A percentile compares a stretch with the other conserved stretches of the same genome.
Evolutionary conservation across 2,888 invertebrate species (phyloP).

Genomic region (Pandemis corylana): DNA sequence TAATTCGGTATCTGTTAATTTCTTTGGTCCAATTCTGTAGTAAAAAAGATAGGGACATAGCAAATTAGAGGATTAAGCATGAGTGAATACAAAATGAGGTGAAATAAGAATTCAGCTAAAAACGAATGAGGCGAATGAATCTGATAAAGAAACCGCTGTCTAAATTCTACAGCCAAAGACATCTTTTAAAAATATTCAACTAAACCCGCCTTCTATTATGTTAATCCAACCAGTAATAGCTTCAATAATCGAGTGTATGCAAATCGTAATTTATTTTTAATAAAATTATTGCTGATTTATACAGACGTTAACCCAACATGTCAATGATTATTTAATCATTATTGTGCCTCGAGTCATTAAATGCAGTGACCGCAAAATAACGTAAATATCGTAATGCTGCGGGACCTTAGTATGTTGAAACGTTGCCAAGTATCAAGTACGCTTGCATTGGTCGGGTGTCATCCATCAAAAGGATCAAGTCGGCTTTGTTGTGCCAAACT

Average conservation of each 20-base stretch:
- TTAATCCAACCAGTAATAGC: neutral
- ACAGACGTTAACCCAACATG: slow-evolving; percentile 11
- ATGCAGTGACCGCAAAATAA: slow-evolving; percentile 43
- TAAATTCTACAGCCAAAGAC: neutral
- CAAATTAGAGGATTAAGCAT: no score
- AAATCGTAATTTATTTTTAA: slow-evolving; percentile 20
- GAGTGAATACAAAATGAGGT: no score
- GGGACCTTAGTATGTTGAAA: slow-evolving; percentile 43
- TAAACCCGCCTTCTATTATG: neutral
- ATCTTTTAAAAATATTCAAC: neutral
- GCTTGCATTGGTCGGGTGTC: slow-evolving; percentile 21
- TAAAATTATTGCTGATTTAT: slow-evolving; percentile 23
- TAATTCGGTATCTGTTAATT: no score
- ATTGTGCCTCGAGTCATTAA: slow-evolving; percentile 28
- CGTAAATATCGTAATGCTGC: slow-evolving; percentile 38
- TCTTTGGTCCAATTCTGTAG: no score
- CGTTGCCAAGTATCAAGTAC: slow-evolving; percentile 42
- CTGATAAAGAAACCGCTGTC: neutral
- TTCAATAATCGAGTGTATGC: slow-evolving; percentile 8
- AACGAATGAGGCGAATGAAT: no score
- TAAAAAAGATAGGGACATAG: no score
- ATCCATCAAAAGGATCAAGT: slow-evolving; percentile 41
- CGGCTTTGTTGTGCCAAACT: slow-evolving; percentile 31
- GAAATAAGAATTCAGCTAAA: no score
- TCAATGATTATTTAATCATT: slow-evolving; percentile 20